phyloP scores from a whole-genome alignment of 1,140 invertebrate species.

The Leptopilina clavipes region DNA sequence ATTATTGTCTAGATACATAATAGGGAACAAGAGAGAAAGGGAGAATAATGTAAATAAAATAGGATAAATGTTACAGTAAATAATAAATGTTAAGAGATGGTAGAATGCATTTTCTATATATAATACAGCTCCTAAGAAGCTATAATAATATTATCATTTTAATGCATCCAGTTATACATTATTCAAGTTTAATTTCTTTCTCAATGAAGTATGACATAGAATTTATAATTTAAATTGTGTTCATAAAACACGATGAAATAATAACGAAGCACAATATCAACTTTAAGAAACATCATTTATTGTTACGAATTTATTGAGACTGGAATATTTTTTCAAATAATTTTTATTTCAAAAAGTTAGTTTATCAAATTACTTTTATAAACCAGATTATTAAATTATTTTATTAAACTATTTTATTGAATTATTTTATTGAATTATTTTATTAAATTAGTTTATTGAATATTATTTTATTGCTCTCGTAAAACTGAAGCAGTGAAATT shows the following conservation, averaged over 20 bases:
- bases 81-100: not conserved
- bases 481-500: too few relatives aligned
- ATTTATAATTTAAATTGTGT: not conserved
- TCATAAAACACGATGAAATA: not conserved
- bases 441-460: too few relatives aligned
- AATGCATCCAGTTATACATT: not conserved
- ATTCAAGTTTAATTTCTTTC: slow-evolving; percentile 8
- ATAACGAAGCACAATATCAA: not conserved
- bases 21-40: not conserved
- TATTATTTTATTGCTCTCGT: too few relatives aligned
- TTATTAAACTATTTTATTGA: too few relatives aligned
- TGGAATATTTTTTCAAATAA: too few relatives aligned
- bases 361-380: too few relatives aligned
- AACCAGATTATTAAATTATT: too few relatives aligned
- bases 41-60: not conserved
- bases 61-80: not conserved
- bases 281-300: not conserved
- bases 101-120: slow-evolving; percentile 11
- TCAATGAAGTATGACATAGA: not conserved
- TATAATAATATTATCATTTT: slow-evolving; percentile 12
- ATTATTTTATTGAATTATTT: too few relatives aligned
- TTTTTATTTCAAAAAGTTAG: too few relatives aligned
- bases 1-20: not conserved
- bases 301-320: not conserved
- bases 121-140: not conserved